These are phyloP conservation scores for Dryococelus australis DNA, from an alignment of 2,888 invertebrate species.

Conservation along the genomic window DNA sequence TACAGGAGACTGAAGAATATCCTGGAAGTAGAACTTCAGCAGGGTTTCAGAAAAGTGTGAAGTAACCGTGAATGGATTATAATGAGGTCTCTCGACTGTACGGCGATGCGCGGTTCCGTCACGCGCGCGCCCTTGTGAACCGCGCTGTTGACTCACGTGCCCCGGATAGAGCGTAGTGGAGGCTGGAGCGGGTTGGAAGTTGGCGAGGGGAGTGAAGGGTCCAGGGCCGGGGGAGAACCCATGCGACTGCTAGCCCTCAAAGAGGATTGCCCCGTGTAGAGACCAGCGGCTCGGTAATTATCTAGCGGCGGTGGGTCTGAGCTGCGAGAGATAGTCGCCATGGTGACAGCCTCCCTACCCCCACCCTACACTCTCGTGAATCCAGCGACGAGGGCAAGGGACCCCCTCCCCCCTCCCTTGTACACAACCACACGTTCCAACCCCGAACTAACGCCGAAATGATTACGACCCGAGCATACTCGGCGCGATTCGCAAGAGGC, in stretches of 20 bases:
- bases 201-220: no score
- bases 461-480: background rate
- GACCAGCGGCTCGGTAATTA: background rate
- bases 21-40: no score
- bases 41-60: no score
- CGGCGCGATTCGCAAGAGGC: background rate
- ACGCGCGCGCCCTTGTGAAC: background rate
- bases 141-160: constrained; percentile 6
- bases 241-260: background rate
- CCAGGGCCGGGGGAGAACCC: background rate
- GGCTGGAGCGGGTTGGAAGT: no score
- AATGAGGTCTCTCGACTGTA: no score
- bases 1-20: no score
- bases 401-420: no score
- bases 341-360: background rate
- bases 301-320: background rate
- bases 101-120: no score
- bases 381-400: no score
- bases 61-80: no score
- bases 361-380: no score
- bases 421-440: background rate
- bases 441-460: background rate
- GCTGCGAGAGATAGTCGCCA: background rate
- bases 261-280: background rate
- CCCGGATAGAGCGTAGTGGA: background rate